Base-by-base conservation (phyloP, 2,113 vertebrate species). In the Austrofundulus limnaeus region DNA sequence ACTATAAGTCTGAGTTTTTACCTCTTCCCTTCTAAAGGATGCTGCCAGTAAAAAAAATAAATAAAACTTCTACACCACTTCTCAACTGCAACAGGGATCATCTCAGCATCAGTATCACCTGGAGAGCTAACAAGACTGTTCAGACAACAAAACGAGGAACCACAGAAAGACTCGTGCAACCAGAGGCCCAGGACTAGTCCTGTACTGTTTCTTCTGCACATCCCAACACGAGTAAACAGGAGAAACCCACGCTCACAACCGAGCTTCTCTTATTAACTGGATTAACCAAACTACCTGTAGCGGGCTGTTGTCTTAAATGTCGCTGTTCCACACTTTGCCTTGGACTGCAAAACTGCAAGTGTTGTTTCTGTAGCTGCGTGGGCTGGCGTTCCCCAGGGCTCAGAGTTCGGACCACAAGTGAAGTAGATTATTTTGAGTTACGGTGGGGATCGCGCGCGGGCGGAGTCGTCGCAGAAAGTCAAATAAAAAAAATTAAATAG, bases 241-340 rank as follows among this genome's bases (percentile, higher is more conserved):
- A n/a, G n/a, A n/a, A n/a, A n/a, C n/a, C n/a, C n/a, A 45, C 37
- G 70, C 63, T 77, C 58, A 34, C 48, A 38, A 19, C 21, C 0
- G 39, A 63, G 69, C 72, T 57, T 47, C 49, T 60, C 24, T 58
- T 65, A 76, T 81, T 88, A 90, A 88, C 84, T 76, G 80, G 79
- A 84, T 87, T 87, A 90, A 89, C 82, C 75, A 85, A 87, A 89
- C 75, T 88, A 86, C 84, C 75, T 82, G 81, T 88, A 80, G 77
- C 70, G 65, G 68, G 75, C 67, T 60, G 56, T 78, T 53, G 57
- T 66, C 62, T 59, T 53, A 50, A 79, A 79, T 45, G 49, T 75
- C 68, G 47, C 83, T 53, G 31, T 84, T 75, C 61, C 72, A 66
- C 51, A 57, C 73, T 90, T 81, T 70, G 77, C 85, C 75, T 85